Percentiles rank a stretch among this genome's conserved stretches.
phyloP scores from a whole-genome alignment of 2,888 invertebrate species.

The Parelbella ahira region DNA sequence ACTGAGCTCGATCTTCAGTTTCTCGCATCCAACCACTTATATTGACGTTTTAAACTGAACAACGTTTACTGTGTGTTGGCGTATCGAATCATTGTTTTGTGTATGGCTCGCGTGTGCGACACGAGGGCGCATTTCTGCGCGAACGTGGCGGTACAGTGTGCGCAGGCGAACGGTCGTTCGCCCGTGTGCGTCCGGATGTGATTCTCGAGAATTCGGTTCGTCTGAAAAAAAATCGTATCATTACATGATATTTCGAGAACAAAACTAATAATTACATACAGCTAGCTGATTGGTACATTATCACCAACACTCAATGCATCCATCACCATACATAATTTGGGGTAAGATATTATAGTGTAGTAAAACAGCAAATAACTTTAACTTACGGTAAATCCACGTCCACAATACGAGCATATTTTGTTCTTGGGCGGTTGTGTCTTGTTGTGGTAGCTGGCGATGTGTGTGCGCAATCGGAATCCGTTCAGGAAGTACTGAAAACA shows the following conservation, averaged over 20 bases:
- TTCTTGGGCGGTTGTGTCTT: conserved; percentile 28
- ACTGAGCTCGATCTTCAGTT: too few relatives aligned
- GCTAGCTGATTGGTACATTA: too few relatives aligned
- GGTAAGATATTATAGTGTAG: too few relatives aligned
- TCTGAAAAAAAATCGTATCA: conserved; percentile 15
- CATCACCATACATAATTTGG: too few relatives aligned
- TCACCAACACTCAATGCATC: too few relatives aligned
- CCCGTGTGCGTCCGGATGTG: conserved; percentile 46
- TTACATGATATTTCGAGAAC: too few relatives aligned
- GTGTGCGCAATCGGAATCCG: conserved; percentile 36
- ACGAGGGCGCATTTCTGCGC: conserved; percentile 28
- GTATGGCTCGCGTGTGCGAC: conserved; percentile 24
- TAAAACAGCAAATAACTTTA: too few relatives aligned
- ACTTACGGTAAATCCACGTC: conserved; percentile 44
- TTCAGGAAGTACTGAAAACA: conserved; percentile 45
- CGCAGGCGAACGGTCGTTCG: conserved; percentile 36
- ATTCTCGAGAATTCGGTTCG: conserved; percentile 32
- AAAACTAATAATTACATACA: too few relatives aligned
- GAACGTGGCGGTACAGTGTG: conserved; percentile 30
- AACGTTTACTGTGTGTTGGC: too few relatives aligned
- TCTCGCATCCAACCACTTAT: too few relatives aligned
- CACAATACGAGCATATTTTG: conserved; percentile 46
- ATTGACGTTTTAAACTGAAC: too few relatives aligned
- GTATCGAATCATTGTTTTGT: conserved; percentile 23
- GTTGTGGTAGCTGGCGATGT: conserved; percentile 10